Base-by-base conservation (phyloP, 2,888 invertebrate genomes). In the Deroplatys truncata region DNA sequence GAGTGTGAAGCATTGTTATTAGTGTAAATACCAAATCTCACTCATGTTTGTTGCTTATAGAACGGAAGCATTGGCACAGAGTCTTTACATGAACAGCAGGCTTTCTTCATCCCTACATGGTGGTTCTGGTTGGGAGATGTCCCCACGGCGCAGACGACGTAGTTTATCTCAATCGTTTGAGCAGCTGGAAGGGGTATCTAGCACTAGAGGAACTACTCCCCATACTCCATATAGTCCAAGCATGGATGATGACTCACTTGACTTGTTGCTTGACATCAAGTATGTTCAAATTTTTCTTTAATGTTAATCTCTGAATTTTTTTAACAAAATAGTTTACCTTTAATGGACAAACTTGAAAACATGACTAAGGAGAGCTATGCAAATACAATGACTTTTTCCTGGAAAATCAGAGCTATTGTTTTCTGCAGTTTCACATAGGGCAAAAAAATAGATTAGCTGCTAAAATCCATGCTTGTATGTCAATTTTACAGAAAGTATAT, bases 71-170 rank as follows among this genome's bases (percentile, higher is more conserved):
- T 90, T 92, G 16, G 92, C 92, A 13, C 92, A 92, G 88, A 94
- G 95, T 1, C 92, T 96, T 89, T 95, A 95, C 92, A 93, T 94
- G 92, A 95, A 95, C 92, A 95, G 95, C 88, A 93, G 95, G 90
- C 92, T 95, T 72, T 94, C 95, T 3, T 94, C 93, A 90, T 94
- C 94, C 8, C 92, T 92, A n/a, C 92, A 90, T 83, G 90, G 92
- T 25, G 90, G 91, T 28, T 92, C 92, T 13, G 91, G 91, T 0
- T 91, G 92, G 56, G 93, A 92, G 82, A 91, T 92, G 43, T 92
- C 92, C 25, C 92, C 92, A 4, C 91, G 92, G 1, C 92, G 92
- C 89, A 91, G 91, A 2, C 91, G 91, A 7, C 91, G 91, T 28
- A 92, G 92, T 91, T 90, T 92, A 15, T 92, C 92, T 15, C 92